These are phyloP conservation scores for Mellivora capensis DNA, from an alignment of 2,113 vertebrate genomes.

Conservation along the genomic window DNA sequence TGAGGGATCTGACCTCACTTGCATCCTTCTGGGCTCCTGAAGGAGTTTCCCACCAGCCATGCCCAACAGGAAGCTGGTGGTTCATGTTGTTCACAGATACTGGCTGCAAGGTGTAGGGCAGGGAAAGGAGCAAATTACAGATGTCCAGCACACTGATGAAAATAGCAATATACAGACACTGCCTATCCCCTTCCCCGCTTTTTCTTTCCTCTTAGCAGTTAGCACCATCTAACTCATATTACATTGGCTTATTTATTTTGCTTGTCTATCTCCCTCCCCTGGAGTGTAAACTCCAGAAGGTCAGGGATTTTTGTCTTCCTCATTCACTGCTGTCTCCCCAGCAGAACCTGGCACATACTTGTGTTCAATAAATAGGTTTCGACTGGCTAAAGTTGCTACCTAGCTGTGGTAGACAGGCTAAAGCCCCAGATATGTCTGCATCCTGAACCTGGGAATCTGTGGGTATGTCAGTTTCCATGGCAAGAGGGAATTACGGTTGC, in stretches of 20 bases:
- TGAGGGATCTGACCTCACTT: background rate
- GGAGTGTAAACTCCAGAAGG: background rate
- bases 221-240: background rate
- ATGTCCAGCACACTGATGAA: background rate
- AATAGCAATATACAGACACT: background rate
- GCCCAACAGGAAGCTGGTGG: background rate
- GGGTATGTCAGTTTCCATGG: background rate
- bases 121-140: background rate
- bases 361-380: background rate
- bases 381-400: background rate
- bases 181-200: background rate
- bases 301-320: background rate
- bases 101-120: background rate
- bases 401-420: background rate
- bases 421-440: background rate
- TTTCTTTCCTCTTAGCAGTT: background rate
- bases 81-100: background rate
- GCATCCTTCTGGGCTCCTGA: background rate
- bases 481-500: background rate
- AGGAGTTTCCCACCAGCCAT: background rate
- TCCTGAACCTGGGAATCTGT: background rate
- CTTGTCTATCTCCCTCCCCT: background rate
- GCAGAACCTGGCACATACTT: background rate
- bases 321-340: background rate
- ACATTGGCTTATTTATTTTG: background rate